phyloP scores from a whole-genome alignment of 2,797 vertebrate species.

The Brotula barbata region DNA sequence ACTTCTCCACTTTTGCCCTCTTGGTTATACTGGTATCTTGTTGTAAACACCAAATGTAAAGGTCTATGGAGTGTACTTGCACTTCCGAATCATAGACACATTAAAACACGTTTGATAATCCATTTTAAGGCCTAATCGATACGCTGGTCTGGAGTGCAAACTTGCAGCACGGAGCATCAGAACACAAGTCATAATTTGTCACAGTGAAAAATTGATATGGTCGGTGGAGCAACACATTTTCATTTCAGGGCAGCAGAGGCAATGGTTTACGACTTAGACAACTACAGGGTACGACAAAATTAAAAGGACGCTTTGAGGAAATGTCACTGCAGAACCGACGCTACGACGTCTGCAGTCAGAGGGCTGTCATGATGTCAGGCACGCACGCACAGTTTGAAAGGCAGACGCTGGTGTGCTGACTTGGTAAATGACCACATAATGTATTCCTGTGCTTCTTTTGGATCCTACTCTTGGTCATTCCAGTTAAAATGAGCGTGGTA shows the following conservation, averaged over 20 bases:
- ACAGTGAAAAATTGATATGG: background rate
- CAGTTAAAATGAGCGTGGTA: conserved; percentile 18
- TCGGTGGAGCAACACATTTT: background rate
- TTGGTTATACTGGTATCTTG: background rate
- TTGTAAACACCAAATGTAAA: background rate
- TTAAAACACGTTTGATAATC: background rate
- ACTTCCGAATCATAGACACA: background rate
- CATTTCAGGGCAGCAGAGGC: background rate
- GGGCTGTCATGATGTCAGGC: background rate
- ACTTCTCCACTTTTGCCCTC: too few species aligned
- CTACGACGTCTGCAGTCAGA: background rate
- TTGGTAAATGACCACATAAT: conserved; percentile 4
- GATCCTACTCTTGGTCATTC: conserved; percentile 1
- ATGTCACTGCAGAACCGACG: background rate
- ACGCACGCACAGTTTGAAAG: background rate
- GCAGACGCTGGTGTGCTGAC: background rate
- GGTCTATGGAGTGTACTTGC: background rate
- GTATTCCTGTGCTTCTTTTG: conserved; percentile 10
- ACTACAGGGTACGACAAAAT: background rate
- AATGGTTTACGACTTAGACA: too few species aligned
- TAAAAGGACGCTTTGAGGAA: background rate
- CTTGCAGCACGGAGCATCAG: background rate
- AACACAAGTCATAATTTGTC: background rate
- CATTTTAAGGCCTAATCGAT: background rate
- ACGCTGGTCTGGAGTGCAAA: background rate